A percentile compares a stretch with the other conserved stretches of the same genome.
Conservation (phyloP, 2,888 invertebrate species). For the Troglohyphantes excavatus region DNA sequence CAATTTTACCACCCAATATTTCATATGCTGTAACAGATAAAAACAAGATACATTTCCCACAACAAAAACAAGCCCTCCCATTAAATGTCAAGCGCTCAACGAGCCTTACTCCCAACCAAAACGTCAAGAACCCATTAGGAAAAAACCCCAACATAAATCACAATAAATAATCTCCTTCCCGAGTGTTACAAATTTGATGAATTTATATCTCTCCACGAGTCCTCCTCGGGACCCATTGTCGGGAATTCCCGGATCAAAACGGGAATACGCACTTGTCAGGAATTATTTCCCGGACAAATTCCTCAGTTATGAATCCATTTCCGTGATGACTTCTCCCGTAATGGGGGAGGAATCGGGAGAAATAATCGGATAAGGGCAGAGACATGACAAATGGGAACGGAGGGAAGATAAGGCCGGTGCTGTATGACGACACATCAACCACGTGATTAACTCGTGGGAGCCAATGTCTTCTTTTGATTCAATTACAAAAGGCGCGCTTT, state of each 20-base stretch:
- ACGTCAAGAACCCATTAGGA: conserved; percentile 1
- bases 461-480: conserved; percentile 78
- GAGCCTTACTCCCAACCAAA: not conserved
- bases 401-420: not conserved
- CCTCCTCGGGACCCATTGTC: conserved; percentile 29
- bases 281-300: conserved; percentile 66
- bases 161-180: conserved; percentile 11
- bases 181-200: conserved; percentile 42
- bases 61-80: too few relatives aligned
- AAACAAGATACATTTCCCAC: too few relatives aligned
- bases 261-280: conserved; percentile 39
- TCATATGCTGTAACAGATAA: too few relatives aligned
- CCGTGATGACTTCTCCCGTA: conserved; percentile 71
- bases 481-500: conserved; percentile 73
- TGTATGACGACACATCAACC: conserved; percentile 46
- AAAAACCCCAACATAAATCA: conserved; percentile 32
- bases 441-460: conserved; percentile 72
- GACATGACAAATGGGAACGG: conserved; percentile 69
- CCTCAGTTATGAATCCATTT: conserved; percentile 70
- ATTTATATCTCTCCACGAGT: conserved; percentile 13
- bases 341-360: conserved; percentile 71
- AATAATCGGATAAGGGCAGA: conserved; percentile 73
- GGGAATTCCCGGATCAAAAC: conserved; percentile 13
- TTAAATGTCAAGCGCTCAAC: not conserved
- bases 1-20: too few relatives aligned